These are phyloP conservation scores for Cynopterus brachyotis DNA, from an alignment of 2,113 vertebrate species.

Conservation along the genomic window DNA sequence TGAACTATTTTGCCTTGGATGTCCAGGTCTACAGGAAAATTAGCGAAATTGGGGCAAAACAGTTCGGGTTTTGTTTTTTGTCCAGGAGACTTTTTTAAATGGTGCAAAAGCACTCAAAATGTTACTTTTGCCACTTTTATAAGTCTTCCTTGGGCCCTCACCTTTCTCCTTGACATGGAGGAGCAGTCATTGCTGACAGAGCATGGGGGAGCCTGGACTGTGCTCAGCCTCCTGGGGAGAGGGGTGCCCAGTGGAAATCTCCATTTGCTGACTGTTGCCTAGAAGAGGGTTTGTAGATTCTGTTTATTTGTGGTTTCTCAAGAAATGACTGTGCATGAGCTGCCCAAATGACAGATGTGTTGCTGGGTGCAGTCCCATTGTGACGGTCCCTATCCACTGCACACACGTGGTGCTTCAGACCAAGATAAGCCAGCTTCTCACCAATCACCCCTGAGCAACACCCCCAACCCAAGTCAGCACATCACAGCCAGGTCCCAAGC, in stretches of 20 bases:
- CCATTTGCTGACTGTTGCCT: not conserved
- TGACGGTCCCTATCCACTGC: not conserved
- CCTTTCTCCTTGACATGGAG: not conserved
- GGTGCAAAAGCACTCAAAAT: not conserved
- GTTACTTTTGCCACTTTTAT: not conserved
- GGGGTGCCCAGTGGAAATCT: accelerated
- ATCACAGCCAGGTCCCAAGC: not conserved
- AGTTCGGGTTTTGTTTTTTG: not conserved
- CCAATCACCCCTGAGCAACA: not conserved
- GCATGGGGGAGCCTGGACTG: accelerated
- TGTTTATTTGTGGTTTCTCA: too few species aligned
- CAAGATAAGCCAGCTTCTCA: not conserved
- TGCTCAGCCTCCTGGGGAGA: not conserved
- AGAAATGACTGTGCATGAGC: not conserved
- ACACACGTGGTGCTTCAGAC: not conserved
- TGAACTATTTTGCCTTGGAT: not conserved
- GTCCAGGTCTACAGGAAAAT: not conserved
- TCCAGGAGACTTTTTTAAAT: not conserved
- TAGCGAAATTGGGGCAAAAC: not conserved
- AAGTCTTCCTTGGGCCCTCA: not conserved
- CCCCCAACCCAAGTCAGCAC: accelerated
- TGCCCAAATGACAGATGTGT: not conserved
- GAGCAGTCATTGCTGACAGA: not conserved
- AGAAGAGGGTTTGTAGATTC: not conserved
- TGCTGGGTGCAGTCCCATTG: accelerated